Percentiles rank a stretch among this genome's conserved stretches.
phyloP scores from a whole-genome alignment of 2,888 invertebrate genomes.

The Andrena fulva region DNA sequence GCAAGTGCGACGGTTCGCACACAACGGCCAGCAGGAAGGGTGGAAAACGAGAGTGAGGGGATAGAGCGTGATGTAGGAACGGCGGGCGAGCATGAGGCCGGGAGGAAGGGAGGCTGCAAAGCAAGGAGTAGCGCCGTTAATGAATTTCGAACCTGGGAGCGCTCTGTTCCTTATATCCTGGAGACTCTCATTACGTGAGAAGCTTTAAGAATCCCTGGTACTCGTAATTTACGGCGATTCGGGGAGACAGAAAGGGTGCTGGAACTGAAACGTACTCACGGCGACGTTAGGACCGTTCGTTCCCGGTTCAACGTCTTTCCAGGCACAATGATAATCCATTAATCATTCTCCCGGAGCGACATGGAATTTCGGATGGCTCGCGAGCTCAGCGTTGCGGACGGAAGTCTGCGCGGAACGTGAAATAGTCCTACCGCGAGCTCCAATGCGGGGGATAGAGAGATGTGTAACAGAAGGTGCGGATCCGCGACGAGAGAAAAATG shows the following conservation, averaged over 20 bases:
- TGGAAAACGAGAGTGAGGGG: conserved; percentile 35
- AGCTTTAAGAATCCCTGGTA: conserved; percentile 77
- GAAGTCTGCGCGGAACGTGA: background rate
- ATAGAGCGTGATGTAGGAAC: conserved; percentile 15
- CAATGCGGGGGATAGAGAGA: background rate
- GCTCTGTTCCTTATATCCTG: conserved; percentile 70
- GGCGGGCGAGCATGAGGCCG: conserved; percentile 37
- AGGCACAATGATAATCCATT: conserved; percentile 71
- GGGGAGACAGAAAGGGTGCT: conserved; percentile 66
- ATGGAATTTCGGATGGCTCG: conserved; percentile 23
- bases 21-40: conserved; percentile 38
- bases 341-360: conserved; percentile 61
- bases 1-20: conserved; percentile 72
- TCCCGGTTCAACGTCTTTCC: conserved; percentile 47
- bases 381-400: background rate
- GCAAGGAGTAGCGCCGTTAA: conserved; percentile 72
- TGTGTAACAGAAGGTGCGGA: background rate
- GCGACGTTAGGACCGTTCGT: conserved; percentile 73
- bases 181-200: conserved; percentile 80
- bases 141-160: conserved; percentile 76
- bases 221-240: conserved; percentile 77
- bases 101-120: conserved; percentile 42
- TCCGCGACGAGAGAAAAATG: no score
- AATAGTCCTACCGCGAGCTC: background rate
- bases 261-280: conserved; percentile 67